Percentiles rank a stretch among this genome's conserved stretches.
Evolutionary conservation across 1,140 invertebrate genomes (phyloP).

Genomic region (Bradysia coprophila): DNA sequence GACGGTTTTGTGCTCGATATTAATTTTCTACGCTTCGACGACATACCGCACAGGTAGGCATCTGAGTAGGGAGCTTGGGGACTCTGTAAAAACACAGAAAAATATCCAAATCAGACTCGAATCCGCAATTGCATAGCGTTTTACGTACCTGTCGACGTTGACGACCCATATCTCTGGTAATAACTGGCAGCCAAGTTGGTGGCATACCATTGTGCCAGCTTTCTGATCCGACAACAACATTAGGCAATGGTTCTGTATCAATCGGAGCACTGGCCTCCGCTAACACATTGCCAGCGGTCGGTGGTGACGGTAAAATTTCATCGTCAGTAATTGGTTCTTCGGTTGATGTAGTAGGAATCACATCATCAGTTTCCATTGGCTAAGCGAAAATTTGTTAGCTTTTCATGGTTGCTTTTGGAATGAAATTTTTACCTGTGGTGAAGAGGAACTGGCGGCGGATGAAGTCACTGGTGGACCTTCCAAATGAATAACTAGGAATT

Average conservation of each 20-base stretch:
- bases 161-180: conserved; percentile 46
- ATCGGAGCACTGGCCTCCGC: neutral
- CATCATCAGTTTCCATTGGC: conserved; percentile 5
- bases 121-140: too few species aligned
- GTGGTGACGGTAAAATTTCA: conserved; percentile 1
- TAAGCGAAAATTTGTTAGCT: neutral
- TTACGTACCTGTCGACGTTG: conserved; percentile 31
- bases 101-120: too few species aligned
- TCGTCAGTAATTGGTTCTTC: neutral
- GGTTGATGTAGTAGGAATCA: neutral
- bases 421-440: neutral
- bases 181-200: conserved; percentile 62
- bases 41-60: conserved; percentile 65
- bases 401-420: neutral
- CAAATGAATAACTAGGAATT: conserved; percentile 5
- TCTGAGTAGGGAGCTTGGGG: conserved; percentile 45
- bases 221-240: conserved; percentile 31
- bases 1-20: conserved; percentile 28
- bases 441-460: too few species aligned
- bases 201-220: conserved; percentile 34
- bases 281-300: neutral
- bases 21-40: conserved; percentile 59
- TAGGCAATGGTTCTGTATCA: conserved; percentile 23
- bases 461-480: too few species aligned
- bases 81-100: conserved; percentile 14